Evolutionary conservation across 2,888 invertebrate genomes (phyloP).

Genomic region (Malthinus flaveolus): DNA sequence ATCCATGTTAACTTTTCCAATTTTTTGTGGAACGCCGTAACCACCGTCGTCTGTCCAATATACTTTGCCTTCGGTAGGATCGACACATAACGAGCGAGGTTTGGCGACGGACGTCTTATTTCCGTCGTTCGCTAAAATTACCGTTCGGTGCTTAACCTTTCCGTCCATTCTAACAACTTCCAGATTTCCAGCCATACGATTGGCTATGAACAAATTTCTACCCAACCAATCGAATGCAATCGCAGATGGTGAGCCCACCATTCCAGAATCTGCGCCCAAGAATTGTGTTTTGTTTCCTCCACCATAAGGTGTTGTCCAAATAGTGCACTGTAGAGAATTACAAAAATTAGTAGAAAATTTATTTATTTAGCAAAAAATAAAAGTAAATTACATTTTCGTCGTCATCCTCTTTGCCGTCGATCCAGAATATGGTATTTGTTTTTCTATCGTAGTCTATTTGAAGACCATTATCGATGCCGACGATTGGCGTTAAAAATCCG

Average conservation of each 20-base stretch:
- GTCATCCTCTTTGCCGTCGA: constrained; percentile 77
- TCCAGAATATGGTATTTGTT: constrained; percentile 84
- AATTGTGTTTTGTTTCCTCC: constrained; percentile 85
- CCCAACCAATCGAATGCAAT: constrained; percentile 98
- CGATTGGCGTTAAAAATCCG: constrained; percentile 82
- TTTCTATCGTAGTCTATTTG: constrained; percentile 92
- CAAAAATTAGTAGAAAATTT: not conserved
- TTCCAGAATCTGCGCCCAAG: constrained; percentile 78
- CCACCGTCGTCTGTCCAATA: constrained; percentile 98
- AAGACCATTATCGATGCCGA: constrained; percentile 84
- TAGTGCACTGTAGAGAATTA: constrained; percentile 67
- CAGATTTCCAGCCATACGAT: constrained; percentile 85
- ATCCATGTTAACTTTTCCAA: constrained; percentile 92
- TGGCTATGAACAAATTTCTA: constrained; percentile 91
- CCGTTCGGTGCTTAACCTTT: constrained; percentile 78
- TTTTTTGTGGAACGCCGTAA: constrained; percentile 83
- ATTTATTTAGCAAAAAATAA: not conserved
- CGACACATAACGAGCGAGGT: constrained; percentile 85
- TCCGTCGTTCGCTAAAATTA: constrained; percentile 89
- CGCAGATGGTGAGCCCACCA: constrained; percentile 87
- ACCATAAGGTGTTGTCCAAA: constrained; percentile 80
- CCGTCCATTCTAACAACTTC: constrained; percentile 87
- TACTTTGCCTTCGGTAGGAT: constrained; percentile 90
- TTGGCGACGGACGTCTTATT: constrained; percentile 82
- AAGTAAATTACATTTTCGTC: constrained; percentile 62